phyloP scores from a whole-genome alignment of 53 echinoderm and acorn worm species.

The Holothuria leucospilota region DNA sequence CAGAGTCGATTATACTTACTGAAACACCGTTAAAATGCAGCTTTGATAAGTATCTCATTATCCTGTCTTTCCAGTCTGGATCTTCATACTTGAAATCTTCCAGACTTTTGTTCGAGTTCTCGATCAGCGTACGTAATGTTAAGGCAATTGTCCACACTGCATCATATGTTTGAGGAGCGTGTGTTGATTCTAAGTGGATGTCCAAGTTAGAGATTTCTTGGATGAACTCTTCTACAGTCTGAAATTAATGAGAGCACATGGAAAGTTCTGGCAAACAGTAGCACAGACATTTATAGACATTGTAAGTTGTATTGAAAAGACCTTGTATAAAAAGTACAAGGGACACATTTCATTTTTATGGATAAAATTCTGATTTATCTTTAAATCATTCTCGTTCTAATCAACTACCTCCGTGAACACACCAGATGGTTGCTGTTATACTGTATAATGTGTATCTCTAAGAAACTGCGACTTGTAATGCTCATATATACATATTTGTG shows the following conservation, averaged over 20 bases:
- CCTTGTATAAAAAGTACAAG: too few species aligned
- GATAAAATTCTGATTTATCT: too few species aligned
- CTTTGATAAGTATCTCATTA: conserved; percentile 71
- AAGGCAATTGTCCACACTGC: conserved; percentile 95
- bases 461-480: too few species aligned
- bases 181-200: conserved; percentile 68
- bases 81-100: conserved; percentile 69
- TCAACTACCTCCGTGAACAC: too few species aligned
- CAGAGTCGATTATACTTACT: conserved; percentile 60
- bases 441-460: too few species aligned
- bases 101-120: conserved; percentile 51
- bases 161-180: conserved; percentile 94
- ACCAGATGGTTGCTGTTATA: too few species aligned
- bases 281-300: too few species aligned
- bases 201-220: conserved; percentile 63
- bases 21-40: conserved; percentile 87
- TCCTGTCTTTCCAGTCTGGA: conserved; percentile 66
- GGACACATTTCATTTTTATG: too few species aligned
- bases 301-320: too few species aligned
- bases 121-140: conserved; percentile 56
- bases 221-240: conserved; percentile 85
- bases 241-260: not conserved
- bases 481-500: too few species aligned
- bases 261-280: too few species aligned
- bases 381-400: too few species aligned